These are phyloP conservation scores for Poeciliopsis gracilis DNA, from an alignment of 2,797 vertebrate species.

Conservation along the genomic window DNA sequence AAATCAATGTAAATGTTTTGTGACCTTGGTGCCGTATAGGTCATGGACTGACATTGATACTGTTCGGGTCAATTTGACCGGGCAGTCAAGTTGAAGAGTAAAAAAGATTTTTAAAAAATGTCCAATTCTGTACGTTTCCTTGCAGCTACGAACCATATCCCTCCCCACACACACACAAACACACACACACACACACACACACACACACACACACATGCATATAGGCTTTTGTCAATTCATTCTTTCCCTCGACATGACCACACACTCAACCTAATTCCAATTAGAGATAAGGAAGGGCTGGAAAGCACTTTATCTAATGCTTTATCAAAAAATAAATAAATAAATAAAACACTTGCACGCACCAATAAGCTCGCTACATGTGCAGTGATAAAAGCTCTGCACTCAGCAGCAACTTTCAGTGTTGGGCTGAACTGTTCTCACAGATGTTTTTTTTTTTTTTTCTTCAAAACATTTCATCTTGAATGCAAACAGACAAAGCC, in stretches of 20 bases:
- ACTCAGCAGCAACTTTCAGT: neutral
- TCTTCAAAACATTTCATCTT: neutral
- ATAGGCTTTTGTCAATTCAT: neutral
- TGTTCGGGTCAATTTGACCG: no score
- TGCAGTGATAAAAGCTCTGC: neutral
- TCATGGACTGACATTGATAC: no score
- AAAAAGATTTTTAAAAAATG: no score
- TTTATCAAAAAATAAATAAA: neutral
- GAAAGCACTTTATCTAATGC: neutral
- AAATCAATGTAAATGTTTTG: no score
- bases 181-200: neutral
- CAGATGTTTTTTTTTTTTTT: neutral
- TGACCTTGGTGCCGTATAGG: no score
- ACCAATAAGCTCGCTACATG: neutral
- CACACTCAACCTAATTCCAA: constrained; percentile 3
- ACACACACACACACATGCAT: neutral
- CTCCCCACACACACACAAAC: no score
- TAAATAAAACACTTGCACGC: neutral
- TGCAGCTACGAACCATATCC: no score
- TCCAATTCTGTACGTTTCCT: no score
- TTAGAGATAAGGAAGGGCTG: neutral
- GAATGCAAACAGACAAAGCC: neutral
- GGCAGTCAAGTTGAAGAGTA: no score
- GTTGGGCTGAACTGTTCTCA: neutral
- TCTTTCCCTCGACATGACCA: neutral